Percentiles rank a stretch among this genome's conserved stretches.
These are phyloP conservation scores for Drosophila prosaltans DNA, from an alignment of 1,140 invertebrate genomes.

Conservation along the genomic window DNA sequence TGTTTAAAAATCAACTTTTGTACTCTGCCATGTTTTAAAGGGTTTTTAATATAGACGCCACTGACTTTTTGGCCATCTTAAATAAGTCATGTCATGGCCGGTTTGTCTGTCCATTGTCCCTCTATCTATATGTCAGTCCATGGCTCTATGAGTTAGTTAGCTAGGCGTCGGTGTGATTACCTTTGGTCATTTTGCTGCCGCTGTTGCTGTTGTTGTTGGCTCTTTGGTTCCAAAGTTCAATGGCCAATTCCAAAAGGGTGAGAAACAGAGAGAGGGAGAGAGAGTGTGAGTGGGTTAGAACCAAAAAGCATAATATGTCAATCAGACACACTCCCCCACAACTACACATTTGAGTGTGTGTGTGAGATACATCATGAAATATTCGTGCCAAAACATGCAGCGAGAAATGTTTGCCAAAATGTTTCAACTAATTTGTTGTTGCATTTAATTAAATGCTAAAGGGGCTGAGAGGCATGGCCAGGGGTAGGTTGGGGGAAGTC, in stretches of 20 bases:
- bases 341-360: background rate
- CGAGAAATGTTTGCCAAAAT: constrained; percentile 14
- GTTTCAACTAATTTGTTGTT: constrained; percentile 11
- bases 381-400: constrained; percentile 2
- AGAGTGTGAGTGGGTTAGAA: background rate
- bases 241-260: constrained; percentile 23
- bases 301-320: constrained; percentile 40
- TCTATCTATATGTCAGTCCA: constrained; percentile 4
- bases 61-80: constrained; percentile 10
- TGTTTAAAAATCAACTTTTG: too few species aligned
- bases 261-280: too few species aligned
- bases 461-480: background rate
- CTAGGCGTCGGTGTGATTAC: constrained; percentile 41
- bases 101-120: background rate
- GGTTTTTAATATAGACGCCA: too few species aligned
- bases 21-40: too few species aligned
- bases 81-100: constrained; percentile 48
- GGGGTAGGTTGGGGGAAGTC: background rate
- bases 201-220: too few species aligned
- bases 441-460: constrained; percentile 5
- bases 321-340: constrained; percentile 8
- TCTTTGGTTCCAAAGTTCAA: constrained; percentile 30
- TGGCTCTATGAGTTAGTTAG: constrained; percentile 3
- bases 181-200: constrained; percentile 32
- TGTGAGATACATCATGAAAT: background rate